These are phyloP conservation scores for Microcebus lehilahytsara DNA, from an alignment of 2,113 vertebrate genomes.

Conservation along the genomic window DNA sequence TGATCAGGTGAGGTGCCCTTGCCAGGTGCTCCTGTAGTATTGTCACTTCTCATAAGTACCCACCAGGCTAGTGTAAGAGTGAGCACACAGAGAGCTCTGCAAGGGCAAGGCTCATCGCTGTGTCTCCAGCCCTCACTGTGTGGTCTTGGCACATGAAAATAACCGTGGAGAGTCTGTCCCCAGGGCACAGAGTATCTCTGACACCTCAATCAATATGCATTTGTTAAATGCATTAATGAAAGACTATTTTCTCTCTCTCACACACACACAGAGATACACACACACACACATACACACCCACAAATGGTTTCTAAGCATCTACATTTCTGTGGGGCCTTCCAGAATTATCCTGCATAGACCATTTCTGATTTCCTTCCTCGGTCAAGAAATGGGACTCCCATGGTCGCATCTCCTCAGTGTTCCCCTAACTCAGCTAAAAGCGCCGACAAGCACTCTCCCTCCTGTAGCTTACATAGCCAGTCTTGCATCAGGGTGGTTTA, in stretches of 20 bases:
- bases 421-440: background rate
- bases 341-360: background rate
- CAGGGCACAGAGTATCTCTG: background rate
- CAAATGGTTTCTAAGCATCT: background rate
- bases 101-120: background rate
- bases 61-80: fast-evolving
- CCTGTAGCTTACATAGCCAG: background rate
- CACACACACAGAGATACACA: background rate
- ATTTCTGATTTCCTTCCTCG: background rate
- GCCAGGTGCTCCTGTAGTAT: fast-evolving
- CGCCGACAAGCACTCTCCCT: fast-evolving
- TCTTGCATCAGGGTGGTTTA: background rate
- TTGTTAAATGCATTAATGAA: background rate
- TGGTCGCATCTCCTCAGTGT: background rate
- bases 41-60: background rate
- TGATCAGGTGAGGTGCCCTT: background rate
- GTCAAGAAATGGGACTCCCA: background rate
- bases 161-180: background rate
- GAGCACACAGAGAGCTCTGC: background rate
- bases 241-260: background rate
- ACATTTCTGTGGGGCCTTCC: background rate
- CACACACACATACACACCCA: background rate
- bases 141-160: background rate
- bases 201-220: background rate
- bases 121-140: no score